Base-by-base conservation (phyloP, 1,140 invertebrate genomes). In the Apis dorsata region DNA sequence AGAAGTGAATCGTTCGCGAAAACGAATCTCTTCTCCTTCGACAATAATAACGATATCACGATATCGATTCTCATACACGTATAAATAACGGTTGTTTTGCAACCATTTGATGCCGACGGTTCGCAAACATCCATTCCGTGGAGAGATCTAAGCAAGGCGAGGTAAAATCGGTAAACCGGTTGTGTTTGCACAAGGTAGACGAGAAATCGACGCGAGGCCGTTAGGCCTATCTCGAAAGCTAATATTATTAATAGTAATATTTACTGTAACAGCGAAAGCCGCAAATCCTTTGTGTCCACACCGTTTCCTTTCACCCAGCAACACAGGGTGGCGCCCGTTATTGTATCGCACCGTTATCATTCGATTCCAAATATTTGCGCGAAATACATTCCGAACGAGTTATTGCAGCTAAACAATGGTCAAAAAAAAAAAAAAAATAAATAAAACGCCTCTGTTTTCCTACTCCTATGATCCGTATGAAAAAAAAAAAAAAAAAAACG, bases 171-270 rank as follows among this genome's bases (percentile, higher is more conserved):
- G 59, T 79, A 72, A 79, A 79, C 78, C 57, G 34, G 9, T 51
- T 57, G 13, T 55, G 68, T 72, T 79, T 79, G 69, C 49, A 1
- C 44, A 63, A 44, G 78, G 69, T 80, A 63, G 69, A 80, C 57
- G 19, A 28, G 78, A 63, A 78, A 79, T 71, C n/a, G 77, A 62
- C 68, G 44, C 44, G 77, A 28, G 17, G 72, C 69, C 69, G 34
- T 69, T 73, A 72, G 69, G 78, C 78, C 78, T 80, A 73, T 80
- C 78, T 63, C 24, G 69, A 49, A 59, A 73, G 78, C 69, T 53
- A 80, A 80, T 80, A 80, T 80, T 80, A 73, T 80, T 80, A 80
- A 24, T 72, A 80, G 49, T 72, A 80, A 80, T 73, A 80, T 80
- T 80, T 63, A 80, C 78, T 63, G 12, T 62, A 73, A 63, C 69